Conservation (phyloP, 2,113 vertebrate species). For the Gymnocephalus cernua region DNA sequence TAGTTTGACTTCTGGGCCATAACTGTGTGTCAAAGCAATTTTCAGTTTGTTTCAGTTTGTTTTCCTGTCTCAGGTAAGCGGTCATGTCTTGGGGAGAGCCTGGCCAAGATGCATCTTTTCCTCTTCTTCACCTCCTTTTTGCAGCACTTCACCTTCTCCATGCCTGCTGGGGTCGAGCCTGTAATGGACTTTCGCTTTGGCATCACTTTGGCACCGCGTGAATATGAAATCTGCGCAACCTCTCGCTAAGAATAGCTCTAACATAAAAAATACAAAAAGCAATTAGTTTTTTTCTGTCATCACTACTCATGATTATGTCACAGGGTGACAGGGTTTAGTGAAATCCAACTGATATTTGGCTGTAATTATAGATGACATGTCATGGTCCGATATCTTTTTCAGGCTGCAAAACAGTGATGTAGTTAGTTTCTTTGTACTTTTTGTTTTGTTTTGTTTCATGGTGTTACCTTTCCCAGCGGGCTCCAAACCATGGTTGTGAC, state of each 20-base stretch:
- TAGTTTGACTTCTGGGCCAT: not conserved
- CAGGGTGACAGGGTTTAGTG: not conserved
- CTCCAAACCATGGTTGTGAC: too few relatives aligned
- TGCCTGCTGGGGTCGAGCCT: slow-evolving; percentile 49
- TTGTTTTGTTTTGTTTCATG: not conserved
- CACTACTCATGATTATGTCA: not conserved
- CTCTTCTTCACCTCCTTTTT: slow-evolving; percentile 85
- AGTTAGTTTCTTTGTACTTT: not conserved
- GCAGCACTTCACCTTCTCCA: slow-evolving; percentile 69
- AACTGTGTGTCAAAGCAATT: not conserved
- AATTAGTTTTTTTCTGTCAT: not conserved
- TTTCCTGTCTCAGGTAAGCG: slow-evolving; percentile 76
- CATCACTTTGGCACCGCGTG: not conserved
- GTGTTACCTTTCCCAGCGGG: too few relatives aligned
- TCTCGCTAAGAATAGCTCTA: slow-evolving; percentile 27
- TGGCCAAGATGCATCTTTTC: slow-evolving; percentile 86
- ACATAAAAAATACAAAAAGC: not conserved
- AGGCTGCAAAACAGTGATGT: not conserved
- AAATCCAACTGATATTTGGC: not conserved
- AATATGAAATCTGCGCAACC: slow-evolving; percentile 70
- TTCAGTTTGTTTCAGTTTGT: not conserved
- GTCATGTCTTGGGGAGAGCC: slow-evolving; percentile 81
- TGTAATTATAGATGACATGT: not conserved
- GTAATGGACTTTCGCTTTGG: slow-evolving; percentile 6
- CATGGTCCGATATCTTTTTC: not conserved